Evolutionary conservation across 2,797 vertebrate genomes (phyloP).

Genomic region (Poeciliopsis paucimaculata): DNA sequence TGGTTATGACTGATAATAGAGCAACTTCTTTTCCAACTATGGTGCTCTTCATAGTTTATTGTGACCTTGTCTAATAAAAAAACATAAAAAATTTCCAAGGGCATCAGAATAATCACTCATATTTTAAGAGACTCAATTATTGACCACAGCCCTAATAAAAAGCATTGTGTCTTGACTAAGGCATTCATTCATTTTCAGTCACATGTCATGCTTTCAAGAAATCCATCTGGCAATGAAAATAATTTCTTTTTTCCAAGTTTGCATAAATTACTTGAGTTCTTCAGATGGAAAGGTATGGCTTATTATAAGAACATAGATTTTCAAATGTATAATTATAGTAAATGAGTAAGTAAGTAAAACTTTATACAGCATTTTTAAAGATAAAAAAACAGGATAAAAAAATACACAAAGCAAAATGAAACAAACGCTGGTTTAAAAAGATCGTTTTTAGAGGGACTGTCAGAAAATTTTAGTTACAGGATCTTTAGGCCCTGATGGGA

Average conservation of each 20-base stretch:
- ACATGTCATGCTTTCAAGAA: conserved; percentile 46
- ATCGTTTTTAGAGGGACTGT: too few relatives aligned
- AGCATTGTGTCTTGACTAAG: conserved; percentile 31
- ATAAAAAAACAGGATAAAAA: not conserved
- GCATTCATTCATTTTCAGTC: conserved; percentile 39
- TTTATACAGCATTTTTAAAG: not conserved
- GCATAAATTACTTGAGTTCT: not conserved
- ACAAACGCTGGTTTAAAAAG: not conserved
- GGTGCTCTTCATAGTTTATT: conserved; percentile 21
- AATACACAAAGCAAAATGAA: not conserved
- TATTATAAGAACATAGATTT: not conserved
- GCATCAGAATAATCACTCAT: conserved; percentile 47
- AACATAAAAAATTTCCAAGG: conserved; percentile 39
- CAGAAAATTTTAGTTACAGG: not conserved
- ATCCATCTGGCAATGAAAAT: conserved; percentile 28
- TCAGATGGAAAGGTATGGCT: not conserved
- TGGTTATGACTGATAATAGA: conserved; percentile 3
- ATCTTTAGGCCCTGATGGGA: not conserved
- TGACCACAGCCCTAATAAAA: conserved; percentile 43
- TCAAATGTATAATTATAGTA: not conserved
- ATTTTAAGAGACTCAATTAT: conserved; percentile 70
- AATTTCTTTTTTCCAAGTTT: conserved; percentile 6
- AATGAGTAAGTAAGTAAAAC: not conserved
- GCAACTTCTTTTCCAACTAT: conserved; percentile 6
- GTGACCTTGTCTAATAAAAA: conserved; percentile 50